Conservation (phyloP, 2,888 invertebrate species). For the Caenorhabditis sp. region DNA sequence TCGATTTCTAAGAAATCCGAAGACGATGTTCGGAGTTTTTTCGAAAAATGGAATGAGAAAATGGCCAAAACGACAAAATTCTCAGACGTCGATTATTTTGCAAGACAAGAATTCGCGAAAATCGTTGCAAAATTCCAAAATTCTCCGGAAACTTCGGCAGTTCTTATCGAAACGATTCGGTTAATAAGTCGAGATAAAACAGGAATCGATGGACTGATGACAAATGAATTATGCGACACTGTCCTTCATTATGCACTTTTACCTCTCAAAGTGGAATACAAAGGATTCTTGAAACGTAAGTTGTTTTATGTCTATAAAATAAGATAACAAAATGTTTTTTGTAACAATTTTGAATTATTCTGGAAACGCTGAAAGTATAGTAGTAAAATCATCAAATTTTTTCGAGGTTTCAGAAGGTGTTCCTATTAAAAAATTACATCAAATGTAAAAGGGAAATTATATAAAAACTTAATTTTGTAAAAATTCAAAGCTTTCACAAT, state of each 20-base stretch:
- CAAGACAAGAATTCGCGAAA: slow-evolving; percentile 8
- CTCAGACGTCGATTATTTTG: slow-evolving; percentile 5
- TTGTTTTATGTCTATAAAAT: slow-evolving; percentile 71
- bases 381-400: too few species aligned
- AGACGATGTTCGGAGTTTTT: slow-evolving; percentile 3
- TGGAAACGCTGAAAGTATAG: too few species aligned
- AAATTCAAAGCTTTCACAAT: too few species aligned
- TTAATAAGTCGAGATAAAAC: slow-evolving; percentile 28
- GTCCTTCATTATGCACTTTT: neutral
- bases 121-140: neutral
- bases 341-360: too few species aligned
- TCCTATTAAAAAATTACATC: too few species aligned
- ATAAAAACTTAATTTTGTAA: too few species aligned
- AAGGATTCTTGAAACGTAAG: neutral
- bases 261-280: neutral
- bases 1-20: neutral
- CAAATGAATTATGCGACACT: neutral
- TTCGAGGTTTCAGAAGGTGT: too few species aligned
- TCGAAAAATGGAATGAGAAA: slow-evolving; percentile 11
- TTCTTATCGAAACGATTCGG: slow-evolving; percentile 28
- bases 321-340: neutral
- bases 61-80: slow-evolving; percentile 3
- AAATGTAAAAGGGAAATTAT: too few species aligned
- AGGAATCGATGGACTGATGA: slow-evolving; percentile 20
- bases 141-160: neutral